Evolutionary conservation across 2,113 vertebrate genomes (phyloP).

Genomic region (Telmatochromis bifrenatus): DNA sequence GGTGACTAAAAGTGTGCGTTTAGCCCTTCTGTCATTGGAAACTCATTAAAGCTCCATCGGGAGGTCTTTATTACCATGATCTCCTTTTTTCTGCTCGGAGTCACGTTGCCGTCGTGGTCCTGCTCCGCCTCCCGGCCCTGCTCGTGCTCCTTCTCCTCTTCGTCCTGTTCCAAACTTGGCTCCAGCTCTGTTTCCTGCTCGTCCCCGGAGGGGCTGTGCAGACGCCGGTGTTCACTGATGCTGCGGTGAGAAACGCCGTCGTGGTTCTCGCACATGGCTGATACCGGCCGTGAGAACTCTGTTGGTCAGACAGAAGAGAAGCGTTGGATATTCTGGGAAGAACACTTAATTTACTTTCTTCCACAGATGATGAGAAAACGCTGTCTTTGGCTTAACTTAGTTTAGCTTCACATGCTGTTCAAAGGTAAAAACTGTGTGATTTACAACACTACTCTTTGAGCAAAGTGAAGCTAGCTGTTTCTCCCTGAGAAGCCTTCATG

Average conservation of each 20-base stretch:
- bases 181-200: slow-evolving; percentile 65
- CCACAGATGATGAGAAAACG: not conserved
- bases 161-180: slow-evolving; percentile 66
- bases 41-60: not conserved
- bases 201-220: slow-evolving; percentile 61
- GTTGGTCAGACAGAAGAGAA: not conserved
- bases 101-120: slow-evolving; percentile 51
- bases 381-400: not conserved
- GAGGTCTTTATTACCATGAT: slow-evolving; percentile 77
- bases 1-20: not conserved
- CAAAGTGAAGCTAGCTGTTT: not conserved
- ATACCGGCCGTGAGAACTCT: slow-evolving; percentile 89
- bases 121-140: slow-evolving; percentile 47
- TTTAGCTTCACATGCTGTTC: not conserved
- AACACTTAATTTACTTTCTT: not conserved
- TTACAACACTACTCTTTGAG: not conserved
- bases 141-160: slow-evolving; percentile 71
- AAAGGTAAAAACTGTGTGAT: not conserved
- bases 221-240: slow-evolving; percentile 39
- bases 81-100: slow-evolving; percentile 90
- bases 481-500: not conserved
- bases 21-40: not conserved
- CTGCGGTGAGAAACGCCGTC: slow-evolving; percentile 70
- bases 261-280: slow-evolving; percentile 85
- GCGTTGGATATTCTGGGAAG: not conserved